Conservation (phyloP, 2,888 invertebrate species). For the Monochamus alternatus region DNA sequence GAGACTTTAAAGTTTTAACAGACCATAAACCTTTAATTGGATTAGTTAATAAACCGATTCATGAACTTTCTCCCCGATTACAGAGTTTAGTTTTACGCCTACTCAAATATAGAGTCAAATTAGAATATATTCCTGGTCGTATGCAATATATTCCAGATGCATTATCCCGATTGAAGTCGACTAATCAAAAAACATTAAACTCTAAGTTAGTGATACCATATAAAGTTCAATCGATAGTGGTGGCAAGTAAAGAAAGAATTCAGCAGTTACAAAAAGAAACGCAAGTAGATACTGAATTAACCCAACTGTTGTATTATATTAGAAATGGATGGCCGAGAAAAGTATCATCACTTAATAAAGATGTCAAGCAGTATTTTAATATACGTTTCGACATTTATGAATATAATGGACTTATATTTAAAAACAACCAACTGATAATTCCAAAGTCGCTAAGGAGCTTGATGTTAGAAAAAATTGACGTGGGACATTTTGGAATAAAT, state of each 20-base stretch:
- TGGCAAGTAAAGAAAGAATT: constrained; percentile 20
- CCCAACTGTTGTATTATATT: background rate
- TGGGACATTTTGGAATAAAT: constrained; percentile 2
- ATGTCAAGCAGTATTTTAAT: constrained; percentile 8
- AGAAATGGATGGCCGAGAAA: constrained; percentile 18
- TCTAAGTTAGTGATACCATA: constrained; percentile 4
- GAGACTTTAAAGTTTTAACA: constrained; percentile 14
- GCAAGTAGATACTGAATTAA: background rate
- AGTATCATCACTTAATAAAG: background rate
- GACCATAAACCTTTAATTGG: constrained; percentile 29
- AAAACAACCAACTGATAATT: background rate
- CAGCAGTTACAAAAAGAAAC: constrained; percentile 25
- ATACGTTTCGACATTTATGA: constrained; percentile 11
- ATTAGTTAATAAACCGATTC: constrained; percentile 28
- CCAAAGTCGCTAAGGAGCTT: background rate
- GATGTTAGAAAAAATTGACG: background rate
- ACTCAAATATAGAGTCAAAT: constrained; percentile 16
- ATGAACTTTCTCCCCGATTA: constrained; percentile 23
- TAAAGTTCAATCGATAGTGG: constrained; percentile 23
- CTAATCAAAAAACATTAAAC: background rate
- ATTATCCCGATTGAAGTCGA: background rate
- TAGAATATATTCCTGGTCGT: constrained; percentile 24
- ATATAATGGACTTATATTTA: constrained; percentile 13
- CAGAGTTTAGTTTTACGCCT: constrained; percentile 19
- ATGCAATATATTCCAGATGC: constrained; percentile 18